Conservation (phyloP, 1,140 invertebrate genomes). For the Sesamia nonagrioides region DNA sequence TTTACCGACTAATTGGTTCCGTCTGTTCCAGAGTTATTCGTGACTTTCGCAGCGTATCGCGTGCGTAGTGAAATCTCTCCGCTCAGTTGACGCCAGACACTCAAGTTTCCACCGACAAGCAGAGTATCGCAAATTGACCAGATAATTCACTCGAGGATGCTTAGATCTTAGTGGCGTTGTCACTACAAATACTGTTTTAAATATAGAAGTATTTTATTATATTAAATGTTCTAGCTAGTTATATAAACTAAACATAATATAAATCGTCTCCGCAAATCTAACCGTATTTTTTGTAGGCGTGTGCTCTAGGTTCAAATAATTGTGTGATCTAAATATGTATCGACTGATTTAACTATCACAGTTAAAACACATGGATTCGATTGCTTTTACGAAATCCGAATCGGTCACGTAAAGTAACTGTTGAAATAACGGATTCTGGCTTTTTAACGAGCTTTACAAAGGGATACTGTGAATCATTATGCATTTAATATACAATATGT, state of each 20-base stretch:
- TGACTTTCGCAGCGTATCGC: conserved; percentile 63
- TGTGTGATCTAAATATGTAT: no score
- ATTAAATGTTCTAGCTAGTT: no score
- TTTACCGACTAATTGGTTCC: conserved; percentile 80
- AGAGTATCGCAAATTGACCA: conserved; percentile 16
- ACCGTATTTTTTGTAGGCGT: no score
- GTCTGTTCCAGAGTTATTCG: conserved; percentile 65
- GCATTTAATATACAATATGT: no score
- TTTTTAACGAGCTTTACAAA: conserved; percentile 14
- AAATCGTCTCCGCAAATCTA: no score
- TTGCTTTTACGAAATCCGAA: neutral
- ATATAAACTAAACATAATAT: no score
- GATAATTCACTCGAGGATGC: neutral
- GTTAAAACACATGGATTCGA: neutral
- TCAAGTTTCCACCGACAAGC: conserved; percentile 30
- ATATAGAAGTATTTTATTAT: no score
- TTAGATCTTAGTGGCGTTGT: neutral
- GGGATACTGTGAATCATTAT: conserved; percentile 15
- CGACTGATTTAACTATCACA: neutral
- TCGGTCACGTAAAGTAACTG: conserved; percentile 26
- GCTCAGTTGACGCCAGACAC: conserved; percentile 43
- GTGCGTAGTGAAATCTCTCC: conserved; percentile 67
- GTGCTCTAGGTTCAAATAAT: no score
- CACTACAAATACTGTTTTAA: no score
- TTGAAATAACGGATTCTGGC: neutral